Evolutionary conservation across 2,888 invertebrate genomes (phyloP).

Genomic region (Pseudococcus jackbeardsleyi): DNA sequence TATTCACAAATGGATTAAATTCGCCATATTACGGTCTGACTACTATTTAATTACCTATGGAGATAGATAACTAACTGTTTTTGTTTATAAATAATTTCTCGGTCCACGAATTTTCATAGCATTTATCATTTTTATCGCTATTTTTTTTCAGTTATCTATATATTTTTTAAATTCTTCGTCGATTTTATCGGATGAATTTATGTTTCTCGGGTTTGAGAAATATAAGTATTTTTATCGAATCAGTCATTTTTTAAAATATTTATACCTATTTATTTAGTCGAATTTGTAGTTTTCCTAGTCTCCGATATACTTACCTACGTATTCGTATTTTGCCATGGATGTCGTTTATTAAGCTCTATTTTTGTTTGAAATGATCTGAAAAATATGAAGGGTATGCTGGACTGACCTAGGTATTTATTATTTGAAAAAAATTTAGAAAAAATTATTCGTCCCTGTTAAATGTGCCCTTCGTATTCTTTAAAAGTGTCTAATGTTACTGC

Average conservation of each 20-base stretch:
- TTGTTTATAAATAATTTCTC: background rate
- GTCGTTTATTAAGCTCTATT: too few species aligned
- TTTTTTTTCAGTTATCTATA: background rate
- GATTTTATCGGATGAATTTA: background rate
- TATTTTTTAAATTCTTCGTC: constrained; percentile 19
- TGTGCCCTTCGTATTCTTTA: too few species aligned
- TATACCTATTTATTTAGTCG: background rate
- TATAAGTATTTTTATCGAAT: constrained; percentile 3
- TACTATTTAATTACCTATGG: constrained; percentile 1
- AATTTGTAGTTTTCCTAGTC: constrained; percentile 7
- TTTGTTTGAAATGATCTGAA: too few species aligned
- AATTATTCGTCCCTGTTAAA: too few species aligned
- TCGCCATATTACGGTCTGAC: constrained; percentile 54
- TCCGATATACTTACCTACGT: background rate
- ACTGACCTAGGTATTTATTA: too few species aligned
- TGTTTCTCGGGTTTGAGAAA: constrained; percentile 12
- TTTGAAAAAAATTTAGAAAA: too few species aligned
- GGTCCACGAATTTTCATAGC: background rate
- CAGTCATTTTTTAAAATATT: background rate
- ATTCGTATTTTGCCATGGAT: too few species aligned
- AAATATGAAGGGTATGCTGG: too few species aligned
- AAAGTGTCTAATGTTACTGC: too few species aligned
- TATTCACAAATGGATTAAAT: constrained; percentile 54
- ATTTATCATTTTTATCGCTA: constrained; percentile 27
- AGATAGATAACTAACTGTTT: too few species aligned